Evolutionary conservation across 2,888 invertebrate genomes (phyloP), one percentile per base, ranked within the genome.

Genomic region (Trichopoda pennipes): DNA sequence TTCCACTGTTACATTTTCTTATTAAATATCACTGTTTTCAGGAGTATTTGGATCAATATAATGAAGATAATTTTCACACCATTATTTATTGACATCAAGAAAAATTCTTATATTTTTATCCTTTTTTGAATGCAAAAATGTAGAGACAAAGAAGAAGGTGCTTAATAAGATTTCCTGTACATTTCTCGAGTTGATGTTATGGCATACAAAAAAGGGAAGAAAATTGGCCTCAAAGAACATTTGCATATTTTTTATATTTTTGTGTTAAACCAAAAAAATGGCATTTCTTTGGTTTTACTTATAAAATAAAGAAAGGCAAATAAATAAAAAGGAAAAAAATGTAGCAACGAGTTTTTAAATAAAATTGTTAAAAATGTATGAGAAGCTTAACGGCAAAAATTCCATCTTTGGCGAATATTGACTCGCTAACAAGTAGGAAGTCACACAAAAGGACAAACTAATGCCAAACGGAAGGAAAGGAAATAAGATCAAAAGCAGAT

Each of bases 261-360:
- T 85, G 86, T 83, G 85, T 86, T 84, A 85, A 85, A 85, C 85
- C 85, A 83, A 78, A 81, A 28, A 85, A 85, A 84, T 85, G 75
- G 73, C 84, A 85, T 84, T 85, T 83, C 78, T 82, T 85, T 56
- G 85, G 84, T 83, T 84, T 76, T 51, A 72, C 53, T 66, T 63
- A 75, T 61, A 55, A 76, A 76, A 80, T 9, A 28, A 38, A 19
- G 49, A 49, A 56, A 0, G 47, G 66, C 53, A 81, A 10, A 7
- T 19, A 17, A 58, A 61, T 21, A 28, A 42, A 38, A 69, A 38
- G 58, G 2, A 28, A 28, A 28, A 28, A 28, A 28, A 28, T n/a
- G 28, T 35, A 42, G 12, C 3, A 70, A 21, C 17, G 16, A 42
- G 44, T 64, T 70, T 63, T 17, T 19, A 60, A 63, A 75, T 64